Conservation (phyloP, 2,113 vertebrate genomes). For the Myotis lucifugus region DNA sequence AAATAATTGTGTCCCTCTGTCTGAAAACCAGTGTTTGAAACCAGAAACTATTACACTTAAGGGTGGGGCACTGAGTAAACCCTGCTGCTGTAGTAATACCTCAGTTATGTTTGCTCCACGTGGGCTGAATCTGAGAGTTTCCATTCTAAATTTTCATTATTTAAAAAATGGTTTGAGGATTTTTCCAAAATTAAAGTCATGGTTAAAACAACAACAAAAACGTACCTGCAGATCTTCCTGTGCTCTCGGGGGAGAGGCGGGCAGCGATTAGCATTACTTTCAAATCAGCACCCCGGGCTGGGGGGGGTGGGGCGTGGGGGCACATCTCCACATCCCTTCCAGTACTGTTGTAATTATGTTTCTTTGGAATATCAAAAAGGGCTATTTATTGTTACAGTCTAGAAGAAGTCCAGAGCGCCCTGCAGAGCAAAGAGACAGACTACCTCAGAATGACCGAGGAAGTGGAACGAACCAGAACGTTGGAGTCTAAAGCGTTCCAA, state of each 20-base stretch:
- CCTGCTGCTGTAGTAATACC: background rate
- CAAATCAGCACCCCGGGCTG: background rate
- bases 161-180: background rate
- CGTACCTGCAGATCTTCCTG: background rate
- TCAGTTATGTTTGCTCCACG: background rate
- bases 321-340: background rate
- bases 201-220: background rate
- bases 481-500: constrained; percentile 86
- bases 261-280: background rate
- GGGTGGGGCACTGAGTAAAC: background rate
- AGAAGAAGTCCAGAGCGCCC: constrained; percentile 75
- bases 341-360: background rate
- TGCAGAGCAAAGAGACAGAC: constrained; percentile 76
- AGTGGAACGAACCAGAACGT: constrained; percentile 81
- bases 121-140: background rate
- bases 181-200: background rate
- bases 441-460: constrained; percentile 79
- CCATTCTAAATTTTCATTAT: background rate
- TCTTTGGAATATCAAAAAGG: background rate
- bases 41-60: background rate
- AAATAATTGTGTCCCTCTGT: background rate
- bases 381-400: constrained; percentile 76
- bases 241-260: background rate
- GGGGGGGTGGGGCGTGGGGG: too few relatives aligned
- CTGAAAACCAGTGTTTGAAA: background rate